phyloP scores from a whole-genome alignment of 1,140 invertebrate species.

The Drosophila biarmipes region DNA sequence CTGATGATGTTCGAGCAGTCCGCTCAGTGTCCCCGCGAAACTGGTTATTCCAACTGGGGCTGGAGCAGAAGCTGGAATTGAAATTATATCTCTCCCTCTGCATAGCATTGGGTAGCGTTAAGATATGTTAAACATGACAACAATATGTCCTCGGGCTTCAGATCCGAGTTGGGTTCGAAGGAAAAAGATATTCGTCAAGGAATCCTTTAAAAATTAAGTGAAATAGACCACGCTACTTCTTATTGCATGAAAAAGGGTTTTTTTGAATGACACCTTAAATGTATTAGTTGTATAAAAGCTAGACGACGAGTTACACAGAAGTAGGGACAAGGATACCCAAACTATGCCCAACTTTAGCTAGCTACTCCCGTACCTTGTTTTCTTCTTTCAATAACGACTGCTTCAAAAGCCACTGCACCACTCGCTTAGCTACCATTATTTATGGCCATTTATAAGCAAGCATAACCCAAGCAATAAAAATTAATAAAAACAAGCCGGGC shows the following conservation, averaged over 20 bases:
- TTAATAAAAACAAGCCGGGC: slow-evolving; percentile 73
- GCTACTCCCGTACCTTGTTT: background rate
- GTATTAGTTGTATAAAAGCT: background rate
- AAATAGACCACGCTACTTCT: background rate
- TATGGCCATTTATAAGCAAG: slow-evolving; percentile 54
- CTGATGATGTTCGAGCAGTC: slow-evolving; percentile 67
- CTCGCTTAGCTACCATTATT: slow-evolving; percentile 22
- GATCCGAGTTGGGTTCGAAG: slow-evolving; percentile 33
- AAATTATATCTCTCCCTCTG: slow-evolving; percentile 35
- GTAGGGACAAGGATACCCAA: background rate
- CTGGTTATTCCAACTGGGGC: slow-evolving; percentile 41
- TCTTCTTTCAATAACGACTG: background rate
- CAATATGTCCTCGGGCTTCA: slow-evolving; percentile 72
- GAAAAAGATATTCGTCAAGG: background rate
- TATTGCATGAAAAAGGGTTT: background rate
- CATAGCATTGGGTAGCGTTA: slow-evolving; percentile 77
- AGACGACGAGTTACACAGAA: too few relatives aligned
- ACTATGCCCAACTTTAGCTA: background rate
- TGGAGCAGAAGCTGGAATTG: slow-evolving; percentile 30
- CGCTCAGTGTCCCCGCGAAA: slow-evolving; percentile 16
- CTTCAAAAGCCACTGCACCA: background rate
- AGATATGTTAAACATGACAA: slow-evolving; percentile 84
- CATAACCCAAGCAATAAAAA: slow-evolving; percentile 64
- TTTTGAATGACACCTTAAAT: too few relatives aligned
- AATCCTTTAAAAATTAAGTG: background rate